Conservation (phyloP, 2,888 invertebrate species). For the Coelopa pilipes region DNA sequence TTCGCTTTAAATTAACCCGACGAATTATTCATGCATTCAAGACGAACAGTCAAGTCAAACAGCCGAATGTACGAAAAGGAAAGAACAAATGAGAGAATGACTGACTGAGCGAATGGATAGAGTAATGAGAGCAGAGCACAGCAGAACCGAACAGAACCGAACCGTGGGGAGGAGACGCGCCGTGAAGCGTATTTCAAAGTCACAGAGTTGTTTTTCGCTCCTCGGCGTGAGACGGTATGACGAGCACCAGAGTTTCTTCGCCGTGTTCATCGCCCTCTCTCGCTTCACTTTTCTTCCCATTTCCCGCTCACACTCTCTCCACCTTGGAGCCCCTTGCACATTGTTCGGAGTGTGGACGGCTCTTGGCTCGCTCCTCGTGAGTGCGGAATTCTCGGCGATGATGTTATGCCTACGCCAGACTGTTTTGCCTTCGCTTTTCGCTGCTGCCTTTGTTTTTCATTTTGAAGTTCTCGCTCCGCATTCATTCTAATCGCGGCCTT, state of each 20-base stretch:
- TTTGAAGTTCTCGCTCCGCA: not conserved
- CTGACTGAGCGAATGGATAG: not conserved
- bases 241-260: too few relatives aligned
- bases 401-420: not conserved
- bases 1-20: not conserved
- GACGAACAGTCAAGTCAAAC: not conserved
- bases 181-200: too few relatives aligned
- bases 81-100: not conserved
- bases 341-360: too few relatives aligned
- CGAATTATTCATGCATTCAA: slow-evolving; percentile 10
- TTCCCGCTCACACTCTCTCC: too few relatives aligned
- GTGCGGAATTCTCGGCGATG: not conserved
- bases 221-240: too few relatives aligned
- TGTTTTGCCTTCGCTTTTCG: not conserved
- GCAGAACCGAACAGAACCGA: too few relatives aligned
- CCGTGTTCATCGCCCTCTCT: too few relatives aligned
- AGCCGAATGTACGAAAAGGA: not conserved
- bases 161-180: too few relatives aligned
- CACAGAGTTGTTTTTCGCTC: too few relatives aligned
- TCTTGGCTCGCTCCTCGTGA: not conserved
- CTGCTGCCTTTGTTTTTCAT: not conserved
- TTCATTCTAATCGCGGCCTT: not conserved
- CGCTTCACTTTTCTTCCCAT: too few relatives aligned
- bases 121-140: too few relatives aligned
- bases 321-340: too few relatives aligned